phyloP scores from a whole-genome alignment of 1,140 invertebrate species.

The Drosophila melanica region DNA sequence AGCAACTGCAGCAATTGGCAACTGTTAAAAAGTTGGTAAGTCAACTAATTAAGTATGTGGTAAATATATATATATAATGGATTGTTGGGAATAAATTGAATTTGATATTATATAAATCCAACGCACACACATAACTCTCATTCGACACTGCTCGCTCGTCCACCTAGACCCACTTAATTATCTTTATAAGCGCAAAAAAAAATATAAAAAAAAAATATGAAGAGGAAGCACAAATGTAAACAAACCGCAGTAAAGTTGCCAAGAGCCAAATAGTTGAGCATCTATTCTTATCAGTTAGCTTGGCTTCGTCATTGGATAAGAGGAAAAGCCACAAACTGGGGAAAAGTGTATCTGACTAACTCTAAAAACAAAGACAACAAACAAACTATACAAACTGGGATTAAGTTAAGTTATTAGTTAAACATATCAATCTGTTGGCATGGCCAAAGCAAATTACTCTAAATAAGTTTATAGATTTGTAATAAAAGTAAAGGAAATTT shows the following conservation, averaged over 20 bases:
- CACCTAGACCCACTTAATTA: conserved; percentile 70
- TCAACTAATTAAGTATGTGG: conserved; percentile 25
- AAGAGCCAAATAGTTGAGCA: conserved; percentile 38
- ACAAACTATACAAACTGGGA: too few species aligned
- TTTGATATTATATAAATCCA: conserved; percentile 49
- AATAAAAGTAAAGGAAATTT: neutral
- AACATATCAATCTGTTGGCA: too few species aligned
- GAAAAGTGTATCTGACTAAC: neutral
- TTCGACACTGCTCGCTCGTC: conserved; percentile 41
- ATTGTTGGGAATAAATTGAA: too few species aligned
- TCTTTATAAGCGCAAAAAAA: conserved; percentile 56
- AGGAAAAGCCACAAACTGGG: conserved; percentile 18
- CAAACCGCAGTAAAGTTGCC: conserved; percentile 17
- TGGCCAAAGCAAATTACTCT: neutral
- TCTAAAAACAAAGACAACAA: too few species aligned
- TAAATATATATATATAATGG: neutral
- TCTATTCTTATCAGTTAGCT: conserved; percentile 42
- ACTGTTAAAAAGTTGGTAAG: conserved; percentile 53
- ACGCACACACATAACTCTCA: conserved; percentile 56
- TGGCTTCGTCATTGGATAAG: conserved; percentile 41
- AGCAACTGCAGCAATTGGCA: conserved; percentile 43
- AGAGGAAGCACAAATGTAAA: conserved; percentile 55
- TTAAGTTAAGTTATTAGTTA: too few species aligned
- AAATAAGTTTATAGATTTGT: too few species aligned
- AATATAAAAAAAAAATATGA: conserved; percentile 7